These are phyloP conservation scores for Serinus canaria DNA, from an alignment of 2,113 vertebrate genomes.

Conservation along the genomic window DNA sequence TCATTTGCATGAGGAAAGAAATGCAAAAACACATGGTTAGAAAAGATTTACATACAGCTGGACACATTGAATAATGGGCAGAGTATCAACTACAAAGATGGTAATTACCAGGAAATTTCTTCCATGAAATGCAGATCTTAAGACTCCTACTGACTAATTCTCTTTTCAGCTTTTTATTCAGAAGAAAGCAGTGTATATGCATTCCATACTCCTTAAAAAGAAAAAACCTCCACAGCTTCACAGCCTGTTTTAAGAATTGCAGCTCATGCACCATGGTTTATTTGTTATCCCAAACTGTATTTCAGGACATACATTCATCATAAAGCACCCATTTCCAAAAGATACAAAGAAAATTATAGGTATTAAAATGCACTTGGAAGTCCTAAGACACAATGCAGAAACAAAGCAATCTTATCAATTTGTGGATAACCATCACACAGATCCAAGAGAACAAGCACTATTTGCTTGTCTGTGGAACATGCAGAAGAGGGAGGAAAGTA, in stretches of 20 bases:
- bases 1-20: constrained; percentile 41
- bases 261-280: neutral
- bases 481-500: neutral
- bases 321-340: neutral
- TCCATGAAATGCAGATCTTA: constrained; percentile 17
- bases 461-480: neutral
- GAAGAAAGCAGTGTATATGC: neutral
- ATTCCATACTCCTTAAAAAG: neutral
- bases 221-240: neutral
- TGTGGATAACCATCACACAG: neutral
- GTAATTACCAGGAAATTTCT: neutral
- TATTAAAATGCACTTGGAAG: neutral
- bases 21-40: neutral
- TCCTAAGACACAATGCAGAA: neutral
- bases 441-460: neutral
- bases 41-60: constrained; percentile 60
- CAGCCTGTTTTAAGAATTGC: neutral
- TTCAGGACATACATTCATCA: neutral
- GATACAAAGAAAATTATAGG: neutral
- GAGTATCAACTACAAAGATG: neutral
- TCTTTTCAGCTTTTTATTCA: neutral
- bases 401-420: neutral
- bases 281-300: neutral
- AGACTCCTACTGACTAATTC: neutral
- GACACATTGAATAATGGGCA: neutral